Conservation (phyloP, 2,888 invertebrate species). For the Sinelater perroti region DNA sequence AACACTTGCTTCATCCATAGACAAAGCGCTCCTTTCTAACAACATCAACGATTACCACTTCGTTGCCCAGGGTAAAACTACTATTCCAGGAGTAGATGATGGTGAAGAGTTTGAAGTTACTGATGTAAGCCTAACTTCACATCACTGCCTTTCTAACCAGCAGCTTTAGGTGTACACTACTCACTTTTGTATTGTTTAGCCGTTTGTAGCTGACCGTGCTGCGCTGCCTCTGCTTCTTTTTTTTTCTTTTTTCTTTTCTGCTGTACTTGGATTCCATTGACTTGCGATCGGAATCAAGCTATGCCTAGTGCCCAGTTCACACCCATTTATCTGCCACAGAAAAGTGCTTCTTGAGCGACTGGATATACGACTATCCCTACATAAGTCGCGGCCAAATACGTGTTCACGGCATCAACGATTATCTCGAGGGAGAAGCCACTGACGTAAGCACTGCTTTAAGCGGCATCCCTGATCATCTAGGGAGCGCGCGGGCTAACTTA, state of each 20-base stretch:
- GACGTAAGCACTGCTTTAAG: slow-evolving; percentile 72
- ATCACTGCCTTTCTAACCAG: slow-evolving; percentile 1
- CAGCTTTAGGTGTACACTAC: neutral
- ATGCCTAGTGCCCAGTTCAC: slow-evolving; percentile 33
- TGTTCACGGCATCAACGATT: slow-evolving; percentile 95
- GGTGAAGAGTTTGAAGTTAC: slow-evolving; percentile 89
- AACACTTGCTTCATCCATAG: slow-evolving; percentile 61
- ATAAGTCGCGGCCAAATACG: slow-evolving; percentile 94
- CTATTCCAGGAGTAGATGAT: slow-evolving; percentile 96
- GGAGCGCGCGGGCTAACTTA: slow-evolving; percentile 47
- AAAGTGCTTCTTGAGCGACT: slow-evolving; percentile 82
- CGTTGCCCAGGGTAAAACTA: slow-evolving; percentile 96
- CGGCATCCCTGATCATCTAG: slow-evolving; percentile 41
- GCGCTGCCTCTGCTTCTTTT: slow-evolving; percentile 48
- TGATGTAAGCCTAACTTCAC: slow-evolving; percentile 77
- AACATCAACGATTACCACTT: slow-evolving; percentile 94
- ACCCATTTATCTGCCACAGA: slow-evolving; percentile 68
- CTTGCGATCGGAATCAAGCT: slow-evolving; percentile 19
- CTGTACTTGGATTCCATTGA: slow-evolving; percentile 60
- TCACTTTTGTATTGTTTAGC: too few relatives aligned
- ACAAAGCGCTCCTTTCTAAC: slow-evolving; percentile 81
- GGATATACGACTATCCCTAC: slow-evolving; percentile 87
- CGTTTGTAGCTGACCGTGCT: too few relatives aligned
- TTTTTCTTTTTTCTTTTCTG: slow-evolving; percentile 33
- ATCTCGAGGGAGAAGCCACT: slow-evolving; percentile 84